Evolutionary conservation across 2,888 invertebrate genomes (phyloP), one percentile per base, ranked within the genome.

Genomic region (Ferdinandea cuprea): DNA sequence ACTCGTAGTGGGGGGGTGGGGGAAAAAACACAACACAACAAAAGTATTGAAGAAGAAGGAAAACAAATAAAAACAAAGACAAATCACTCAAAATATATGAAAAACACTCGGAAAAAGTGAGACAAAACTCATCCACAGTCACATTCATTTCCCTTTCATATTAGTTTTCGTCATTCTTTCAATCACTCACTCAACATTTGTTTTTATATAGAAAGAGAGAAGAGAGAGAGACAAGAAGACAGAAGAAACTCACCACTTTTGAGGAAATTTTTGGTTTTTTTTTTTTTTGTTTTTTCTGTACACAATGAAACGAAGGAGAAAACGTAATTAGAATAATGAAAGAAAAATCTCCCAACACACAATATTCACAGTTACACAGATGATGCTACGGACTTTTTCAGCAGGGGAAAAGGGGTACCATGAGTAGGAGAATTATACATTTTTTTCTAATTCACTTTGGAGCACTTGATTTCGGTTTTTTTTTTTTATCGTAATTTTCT

Each of bases 101-200:
- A 7, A 42, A 17, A 2, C 9, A 58, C 58, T 25, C 44, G 25
- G 44, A 50, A 46, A 21, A 46, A 32, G 19, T 9, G 32, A 9
- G 17, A 42, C 40, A 46, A 9, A 21, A 61, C 50, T 42, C 52
- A 40, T n/a, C n/a, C n/a, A n/a, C n/a, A n/a, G n/a, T n/a, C n/a
- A n/a, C n/a, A n/a, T n/a, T 15, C 76, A 66, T 83, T 83, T 83
- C 83, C 68, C 83, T 83, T 83, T 83, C 83, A n/a, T n/a, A n/a
- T n/a, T n/a, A n/a, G n/a, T n/a, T n/a, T n/a, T n/a, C n/a, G n/a
- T n/a, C n/a, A 68, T 73, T 83, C 78, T 35, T 68, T 72, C 52
- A 58, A 42, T 80, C 69, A 37, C 11, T 35, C 19, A 9, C 42
- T 11, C 42, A 30, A 17, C 0, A n/a, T n/a, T 25, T n/a, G n/a